These are phyloP conservation scores for Oreortyx pictus DNA, from an alignment of 2,797 vertebrate genomes.

Conservation along the genomic window DNA sequence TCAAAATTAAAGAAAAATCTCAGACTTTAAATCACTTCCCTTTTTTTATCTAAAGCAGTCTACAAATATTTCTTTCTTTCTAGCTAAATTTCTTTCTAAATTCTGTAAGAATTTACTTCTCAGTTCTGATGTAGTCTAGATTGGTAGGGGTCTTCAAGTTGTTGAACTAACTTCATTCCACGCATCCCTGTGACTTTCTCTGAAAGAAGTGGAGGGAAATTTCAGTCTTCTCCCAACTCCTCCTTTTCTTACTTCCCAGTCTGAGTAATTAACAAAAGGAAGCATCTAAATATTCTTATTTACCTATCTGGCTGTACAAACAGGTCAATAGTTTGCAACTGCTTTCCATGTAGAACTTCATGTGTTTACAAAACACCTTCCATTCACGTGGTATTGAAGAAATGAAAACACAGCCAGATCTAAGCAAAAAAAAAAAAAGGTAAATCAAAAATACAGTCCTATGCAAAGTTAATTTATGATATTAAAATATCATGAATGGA, in stretches of 20 bases:
- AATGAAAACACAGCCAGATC: neutral
- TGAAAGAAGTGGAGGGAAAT: neutral
- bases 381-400: neutral
- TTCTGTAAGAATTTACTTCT: neutral
- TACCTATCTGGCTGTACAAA: neutral
- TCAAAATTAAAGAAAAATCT: neutral
- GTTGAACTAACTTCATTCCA: neutral
- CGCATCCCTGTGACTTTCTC: no score
- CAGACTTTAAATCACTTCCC: neutral
- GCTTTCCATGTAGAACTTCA: neutral
- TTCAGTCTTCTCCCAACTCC: neutral
- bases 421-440: neutral
- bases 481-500: neutral
- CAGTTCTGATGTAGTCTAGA: neutral
- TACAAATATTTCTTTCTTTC: neutral
- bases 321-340: neutral
- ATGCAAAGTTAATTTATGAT: neutral
- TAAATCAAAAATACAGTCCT: neutral
- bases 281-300: neutral
- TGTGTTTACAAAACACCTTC: neutral
- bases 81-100: no score
- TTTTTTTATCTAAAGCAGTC: neutral
- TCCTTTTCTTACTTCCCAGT: neutral
- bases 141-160: neutral
- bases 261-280: neutral